Evolutionary conservation across 2,888 invertebrate genomes (phyloP).

Genomic region (Priocnemis perturbator): DNA sequence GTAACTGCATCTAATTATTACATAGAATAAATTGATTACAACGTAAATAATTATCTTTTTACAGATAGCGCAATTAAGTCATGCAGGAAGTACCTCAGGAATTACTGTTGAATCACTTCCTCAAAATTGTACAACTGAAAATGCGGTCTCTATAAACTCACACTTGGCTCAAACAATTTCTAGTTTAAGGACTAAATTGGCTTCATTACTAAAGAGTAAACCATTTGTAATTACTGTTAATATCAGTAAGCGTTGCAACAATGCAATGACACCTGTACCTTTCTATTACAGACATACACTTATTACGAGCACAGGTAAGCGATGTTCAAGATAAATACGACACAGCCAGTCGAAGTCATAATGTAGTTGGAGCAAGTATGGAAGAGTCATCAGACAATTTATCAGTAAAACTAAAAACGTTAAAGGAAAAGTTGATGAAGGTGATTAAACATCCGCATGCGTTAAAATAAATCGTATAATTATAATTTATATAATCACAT

Average conservation of each 20-base stretch:
- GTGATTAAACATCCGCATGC: conserved; percentile 74
- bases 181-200: conserved; percentile 52
- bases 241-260: background rate
- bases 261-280: background rate
- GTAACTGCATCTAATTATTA: background rate
- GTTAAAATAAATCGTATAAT: background rate
- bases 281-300: conserved; percentile 76
- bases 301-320: conserved; percentile 76
- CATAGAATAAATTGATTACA: background rate
- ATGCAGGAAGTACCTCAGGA: conserved; percentile 24
- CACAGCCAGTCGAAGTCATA: conserved; percentile 77
- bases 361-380: conserved; percentile 77
- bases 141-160: conserved; percentile 56
- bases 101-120: conserved; percentile 36
- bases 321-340: conserved; percentile 36
- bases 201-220: conserved; percentile 61
- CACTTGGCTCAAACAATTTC: conserved; percentile 56
- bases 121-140: conserved; percentile 57
- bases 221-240: background rate
- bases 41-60: background rate
- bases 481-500: conserved; percentile 14
- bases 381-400: conserved; percentile 77
- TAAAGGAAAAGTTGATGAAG: conserved; percentile 77
- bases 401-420: conserved; percentile 50
- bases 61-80: conserved; percentile 33